Evolutionary conservation across 2,888 invertebrate genomes (phyloP).

Genomic region (Xestia rhomboidea): DNA sequence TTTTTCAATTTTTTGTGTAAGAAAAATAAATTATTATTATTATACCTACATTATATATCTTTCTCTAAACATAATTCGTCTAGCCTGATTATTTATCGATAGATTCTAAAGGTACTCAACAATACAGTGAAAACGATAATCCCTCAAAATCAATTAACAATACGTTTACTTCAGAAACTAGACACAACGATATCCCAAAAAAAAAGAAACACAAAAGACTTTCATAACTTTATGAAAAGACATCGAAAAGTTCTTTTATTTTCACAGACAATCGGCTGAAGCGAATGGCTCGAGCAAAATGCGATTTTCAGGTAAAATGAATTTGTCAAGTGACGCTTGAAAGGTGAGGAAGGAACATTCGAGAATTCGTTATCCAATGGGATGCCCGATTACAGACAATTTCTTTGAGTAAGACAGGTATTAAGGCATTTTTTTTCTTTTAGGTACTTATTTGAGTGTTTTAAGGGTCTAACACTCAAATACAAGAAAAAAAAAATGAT

Average conservation of each 20-base stretch:
- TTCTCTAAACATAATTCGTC: not conserved
- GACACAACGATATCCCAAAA: conserved; percentile 18
- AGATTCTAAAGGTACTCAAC: not conserved
- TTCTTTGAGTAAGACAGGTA: conserved; percentile 1
- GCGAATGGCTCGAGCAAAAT: conserved; percentile 45
- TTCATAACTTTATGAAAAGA: conserved; percentile 37
- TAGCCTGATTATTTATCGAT: not conserved
- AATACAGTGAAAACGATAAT: not conserved
- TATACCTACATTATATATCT: not conserved
- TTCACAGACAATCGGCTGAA: conserved; percentile 32
- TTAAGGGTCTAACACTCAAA: too few relatives aligned
- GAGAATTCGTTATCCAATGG: conserved; percentile 35
- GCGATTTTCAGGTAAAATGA: conserved; percentile 55
- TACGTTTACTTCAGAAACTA: conserved; percentile 8
- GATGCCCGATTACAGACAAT: conserved; percentile 26
- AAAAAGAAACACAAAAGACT: conserved; percentile 22
- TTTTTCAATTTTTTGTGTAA: too few relatives aligned
- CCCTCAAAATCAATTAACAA: not conserved
- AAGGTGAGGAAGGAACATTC: conserved; percentile 26
- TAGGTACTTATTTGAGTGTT: too few relatives aligned
- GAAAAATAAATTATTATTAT: too few relatives aligned
- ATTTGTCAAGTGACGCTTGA: conserved; percentile 51
- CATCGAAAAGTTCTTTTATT: conserved; percentile 16
- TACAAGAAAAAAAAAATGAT: too few relatives aligned
- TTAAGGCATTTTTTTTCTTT: not conserved